phyloP scores from a whole-genome alignment of 2,797 vertebrate genomes.

The Ibycter americanus region DNA sequence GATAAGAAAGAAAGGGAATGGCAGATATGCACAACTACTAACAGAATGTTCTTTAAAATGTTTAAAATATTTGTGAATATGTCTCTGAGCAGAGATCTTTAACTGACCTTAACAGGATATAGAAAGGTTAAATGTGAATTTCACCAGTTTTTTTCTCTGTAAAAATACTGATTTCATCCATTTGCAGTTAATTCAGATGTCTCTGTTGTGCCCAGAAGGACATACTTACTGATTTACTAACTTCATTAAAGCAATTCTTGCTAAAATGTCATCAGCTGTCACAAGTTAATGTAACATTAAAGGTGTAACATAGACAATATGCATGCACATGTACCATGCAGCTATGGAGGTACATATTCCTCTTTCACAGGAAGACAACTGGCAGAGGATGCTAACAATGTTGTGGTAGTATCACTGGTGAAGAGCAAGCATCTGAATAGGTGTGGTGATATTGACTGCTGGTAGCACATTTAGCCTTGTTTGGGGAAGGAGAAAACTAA shows the following conservation, averaged over 20 bases:
- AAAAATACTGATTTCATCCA: neutral
- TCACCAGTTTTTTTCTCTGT: neutral
- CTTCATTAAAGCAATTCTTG: neutral
- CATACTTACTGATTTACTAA: neutral
- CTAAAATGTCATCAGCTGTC: neutral
- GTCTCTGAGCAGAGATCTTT: neutral
- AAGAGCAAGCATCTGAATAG: neutral
- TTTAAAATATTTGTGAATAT: neutral
- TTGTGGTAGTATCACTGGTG: neutral
- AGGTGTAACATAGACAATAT: neutral
- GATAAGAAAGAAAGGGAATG: neutral
- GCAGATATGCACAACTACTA: neutral
- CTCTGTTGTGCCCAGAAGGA: neutral
- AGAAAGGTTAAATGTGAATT: neutral
- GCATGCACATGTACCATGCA: fast-evolving
- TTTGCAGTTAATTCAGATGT: neutral
- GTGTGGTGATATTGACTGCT: neutral
- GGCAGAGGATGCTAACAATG: neutral
- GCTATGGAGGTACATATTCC: neutral
- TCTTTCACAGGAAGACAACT: neutral
- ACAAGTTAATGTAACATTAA: neutral
- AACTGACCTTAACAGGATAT: neutral
- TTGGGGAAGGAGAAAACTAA: neutral
- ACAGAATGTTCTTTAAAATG: neutral
- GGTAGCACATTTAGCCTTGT: neutral